phyloP scores from a whole-genome alignment of 92 coral and sea anemone species.

The Epizoanthus stellaris region DNA sequence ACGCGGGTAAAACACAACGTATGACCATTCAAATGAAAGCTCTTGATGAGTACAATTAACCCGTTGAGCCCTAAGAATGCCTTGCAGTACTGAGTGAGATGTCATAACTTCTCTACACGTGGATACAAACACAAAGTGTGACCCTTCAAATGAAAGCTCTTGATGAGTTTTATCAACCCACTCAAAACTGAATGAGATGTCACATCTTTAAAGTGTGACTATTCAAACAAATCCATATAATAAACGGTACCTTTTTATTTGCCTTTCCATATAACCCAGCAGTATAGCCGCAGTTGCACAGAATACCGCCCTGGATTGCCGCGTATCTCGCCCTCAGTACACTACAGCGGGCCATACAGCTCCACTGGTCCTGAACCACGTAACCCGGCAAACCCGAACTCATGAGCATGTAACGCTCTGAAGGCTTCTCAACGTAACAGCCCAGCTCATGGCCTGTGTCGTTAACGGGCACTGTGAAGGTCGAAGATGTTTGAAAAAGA shows the following conservation, averaged over 20 bases:
- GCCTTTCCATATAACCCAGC: constrained; percentile 8
- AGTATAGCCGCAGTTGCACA: constrained; percentile 23
- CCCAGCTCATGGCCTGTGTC: constrained; percentile 27
- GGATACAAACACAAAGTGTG: too few relatives aligned
- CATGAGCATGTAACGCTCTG: constrained; percentile 28
- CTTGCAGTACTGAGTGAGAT: too few relatives aligned
- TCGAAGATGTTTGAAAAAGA: neutral
- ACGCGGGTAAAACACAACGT: too few relatives aligned
- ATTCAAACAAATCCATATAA: neutral
- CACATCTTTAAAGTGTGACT: too few relatives aligned
- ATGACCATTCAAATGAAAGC: too few relatives aligned
- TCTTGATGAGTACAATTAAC: too few relatives aligned
- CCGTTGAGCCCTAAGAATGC: too few relatives aligned
- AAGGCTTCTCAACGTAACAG: constrained; percentile 24
- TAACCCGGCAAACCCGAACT: constrained; percentile 33
- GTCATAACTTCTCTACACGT: too few relatives aligned
- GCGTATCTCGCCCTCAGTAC: constrained; percentile 12
- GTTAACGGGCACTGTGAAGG: neutral
- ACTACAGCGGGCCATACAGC: constrained; percentile 22
- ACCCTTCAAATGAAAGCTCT: too few relatives aligned
- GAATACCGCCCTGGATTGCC: constrained; percentile 37
- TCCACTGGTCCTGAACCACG: constrained; percentile 23
- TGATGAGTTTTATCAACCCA: too few relatives aligned
- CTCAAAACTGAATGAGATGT: too few relatives aligned
- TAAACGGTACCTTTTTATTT: neutral